phyloP scores from a whole-genome alignment of 2,888 invertebrate species.

The Hedya salicella region DNA sequence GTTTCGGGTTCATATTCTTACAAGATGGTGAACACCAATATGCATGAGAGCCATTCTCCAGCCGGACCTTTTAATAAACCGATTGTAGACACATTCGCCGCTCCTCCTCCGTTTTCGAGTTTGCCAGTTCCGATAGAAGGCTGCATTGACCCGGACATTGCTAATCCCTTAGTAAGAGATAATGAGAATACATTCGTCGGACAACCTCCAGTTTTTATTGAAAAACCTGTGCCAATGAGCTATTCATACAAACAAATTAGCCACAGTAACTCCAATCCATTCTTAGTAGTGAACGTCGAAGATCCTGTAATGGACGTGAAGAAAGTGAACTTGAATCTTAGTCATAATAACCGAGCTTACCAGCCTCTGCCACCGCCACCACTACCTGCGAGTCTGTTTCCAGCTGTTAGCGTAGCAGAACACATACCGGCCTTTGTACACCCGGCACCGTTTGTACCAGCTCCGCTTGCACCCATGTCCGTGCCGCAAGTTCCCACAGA shows the following conservation, averaged over 20 bases:
- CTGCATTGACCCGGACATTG: slow-evolving; percentile 15
- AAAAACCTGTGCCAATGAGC: slow-evolving; percentile 31
- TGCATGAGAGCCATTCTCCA: slow-evolving; percentile 6
- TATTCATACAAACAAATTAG: slow-evolving; percentile 48
- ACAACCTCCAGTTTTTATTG: slow-evolving; percentile 10
- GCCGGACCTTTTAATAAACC: slow-evolving; percentile 9
- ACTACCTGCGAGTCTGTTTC: neutral
- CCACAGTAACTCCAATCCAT: slow-evolving; percentile 46
- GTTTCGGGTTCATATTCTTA: slow-evolving; percentile 38
- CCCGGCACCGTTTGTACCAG: slow-evolving; percentile 46
- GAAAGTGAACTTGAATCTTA: slow-evolving; percentile 2
- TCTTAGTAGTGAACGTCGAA: slow-evolving; percentile 48
- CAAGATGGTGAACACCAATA: slow-evolving; percentile 21
- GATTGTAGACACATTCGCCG: slow-evolving; percentile 20
- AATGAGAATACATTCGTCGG: neutral
- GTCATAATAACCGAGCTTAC: neutral
- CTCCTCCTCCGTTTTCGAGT: slow-evolving; percentile 9
- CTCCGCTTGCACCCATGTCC: slow-evolving; percentile 48
- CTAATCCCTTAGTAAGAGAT: neutral
- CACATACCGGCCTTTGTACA: slow-evolving; percentile 45
- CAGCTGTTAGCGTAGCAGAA: neutral
- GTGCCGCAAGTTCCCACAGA: slow-evolving; percentile 5
- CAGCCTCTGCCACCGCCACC: neutral
- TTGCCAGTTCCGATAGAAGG: slow-evolving; percentile 14
- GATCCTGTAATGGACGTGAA: slow-evolving; percentile 24